Evolutionary conservation across 2,888 invertebrate genomes (phyloP).

Genomic region (Dendrolimus houi): DNA sequence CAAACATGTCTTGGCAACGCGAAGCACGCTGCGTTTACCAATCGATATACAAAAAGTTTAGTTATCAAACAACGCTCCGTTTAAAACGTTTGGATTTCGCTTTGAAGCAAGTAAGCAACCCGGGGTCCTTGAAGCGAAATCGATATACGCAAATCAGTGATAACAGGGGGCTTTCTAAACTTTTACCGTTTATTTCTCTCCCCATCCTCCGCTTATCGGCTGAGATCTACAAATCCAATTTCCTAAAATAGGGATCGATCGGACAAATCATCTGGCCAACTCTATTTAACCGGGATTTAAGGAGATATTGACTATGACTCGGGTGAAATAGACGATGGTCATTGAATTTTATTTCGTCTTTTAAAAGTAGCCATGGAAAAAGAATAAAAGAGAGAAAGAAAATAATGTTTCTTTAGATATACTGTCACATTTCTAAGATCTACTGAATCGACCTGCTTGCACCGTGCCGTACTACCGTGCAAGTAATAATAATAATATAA

Average conservation of each 20-base stretch:
- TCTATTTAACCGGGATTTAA: constrained; percentile 40
- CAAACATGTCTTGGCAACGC: too few relatives aligned
- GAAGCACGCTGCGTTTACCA: too few relatives aligned
- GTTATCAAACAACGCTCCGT: not conserved
- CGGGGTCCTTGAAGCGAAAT: constrained; percentile 31
- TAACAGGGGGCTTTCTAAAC: constrained; percentile 53
- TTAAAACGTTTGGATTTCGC: not conserved
- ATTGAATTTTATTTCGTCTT: not conserved
- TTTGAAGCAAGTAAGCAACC: constrained; percentile 2
- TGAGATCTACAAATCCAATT: constrained; percentile 77
- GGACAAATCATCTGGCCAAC: constrained; percentile 74
- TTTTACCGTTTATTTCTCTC: constrained; percentile 51
- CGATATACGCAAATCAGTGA: constrained; percentile 73
- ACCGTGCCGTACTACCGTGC: too few relatives aligned
- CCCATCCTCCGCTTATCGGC: constrained; percentile 48
- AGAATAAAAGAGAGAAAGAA: too few relatives aligned
- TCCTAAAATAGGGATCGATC: constrained; percentile 76
- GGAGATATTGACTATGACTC: not conserved
- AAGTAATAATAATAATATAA: too few relatives aligned
- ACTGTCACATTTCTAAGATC: too few relatives aligned
- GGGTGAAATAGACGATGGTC: not conserved
- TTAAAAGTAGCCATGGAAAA: too few relatives aligned
- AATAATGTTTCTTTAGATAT: too few relatives aligned
- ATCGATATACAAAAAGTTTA: too few relatives aligned
- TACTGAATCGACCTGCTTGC: too few relatives aligned